Conservation (phyloP, 1,140 invertebrate species). For the Pseudomyrmex dendroicus region DNA sequence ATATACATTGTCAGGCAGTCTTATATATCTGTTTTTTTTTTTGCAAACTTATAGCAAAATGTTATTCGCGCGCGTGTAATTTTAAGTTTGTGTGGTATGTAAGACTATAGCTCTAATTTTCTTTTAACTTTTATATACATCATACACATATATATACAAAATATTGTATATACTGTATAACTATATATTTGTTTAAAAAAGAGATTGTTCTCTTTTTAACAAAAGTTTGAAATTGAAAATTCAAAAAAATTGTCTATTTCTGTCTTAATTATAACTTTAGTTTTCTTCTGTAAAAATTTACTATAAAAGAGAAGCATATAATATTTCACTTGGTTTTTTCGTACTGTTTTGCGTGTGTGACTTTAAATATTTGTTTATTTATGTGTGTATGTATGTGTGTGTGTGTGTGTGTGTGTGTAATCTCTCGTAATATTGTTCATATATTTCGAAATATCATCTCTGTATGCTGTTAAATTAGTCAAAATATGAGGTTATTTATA, state of each 20-base stretch:
- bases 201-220: neutral
- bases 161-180: constrained; percentile 34
- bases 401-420: too few relatives aligned
- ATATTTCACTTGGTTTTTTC: neutral
- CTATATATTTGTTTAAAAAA: neutral
- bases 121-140: constrained; percentile 13
- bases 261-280: too few relatives aligned
- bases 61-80: constrained; percentile 33
- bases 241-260: too few relatives aligned
- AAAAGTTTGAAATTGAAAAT: too few relatives aligned
- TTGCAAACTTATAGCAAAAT: constrained; percentile 44
- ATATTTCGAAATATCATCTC: constrained; percentile 20
- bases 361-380: too few relatives aligned
- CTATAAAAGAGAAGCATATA: too few relatives aligned
- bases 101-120: constrained; percentile 42
- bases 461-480: constrained; percentile 28
- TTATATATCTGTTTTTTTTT: constrained; percentile 16
- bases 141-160: constrained; percentile 31
- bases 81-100: constrained; percentile 28
- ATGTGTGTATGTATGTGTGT: too few relatives aligned
- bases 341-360: neutral
- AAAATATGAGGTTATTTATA: constrained; percentile 34
- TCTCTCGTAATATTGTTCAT: too few relatives aligned
- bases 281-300: too few relatives aligned
- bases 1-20: constrained; percentile 38